Percentiles rank a stretch among this genome's conserved stretches.
Evolutionary conservation across 2,113 vertebrate genomes (phyloP).

Genomic region (Uria lomvia): DNA sequence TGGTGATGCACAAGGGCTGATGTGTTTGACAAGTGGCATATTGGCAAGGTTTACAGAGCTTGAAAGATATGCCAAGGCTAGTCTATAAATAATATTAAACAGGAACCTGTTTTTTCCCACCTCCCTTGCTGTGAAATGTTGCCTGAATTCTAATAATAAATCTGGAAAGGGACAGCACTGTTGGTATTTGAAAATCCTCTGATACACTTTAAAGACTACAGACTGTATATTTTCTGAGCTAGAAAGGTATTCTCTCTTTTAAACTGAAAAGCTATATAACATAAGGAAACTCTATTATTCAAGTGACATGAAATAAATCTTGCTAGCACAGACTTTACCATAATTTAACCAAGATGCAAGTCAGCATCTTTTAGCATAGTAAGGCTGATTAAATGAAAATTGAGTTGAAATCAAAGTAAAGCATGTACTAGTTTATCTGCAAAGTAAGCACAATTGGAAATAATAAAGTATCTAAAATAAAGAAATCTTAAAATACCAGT

Average conservation of each 20-base stretch:
- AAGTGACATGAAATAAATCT: slow-evolving; percentile 54
- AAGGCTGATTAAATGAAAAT: neutral
- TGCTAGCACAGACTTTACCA: neutral
- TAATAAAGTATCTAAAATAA: neutral
- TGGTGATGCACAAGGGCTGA: neutral
- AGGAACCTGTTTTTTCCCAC: neutral
- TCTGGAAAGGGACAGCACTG: slow-evolving; percentile 24
- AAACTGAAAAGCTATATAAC: neutral
- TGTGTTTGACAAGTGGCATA: slow-evolving; percentile 8
- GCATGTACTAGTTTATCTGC: neutral
- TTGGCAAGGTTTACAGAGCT: slow-evolving; percentile 22
- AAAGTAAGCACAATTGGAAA: neutral
- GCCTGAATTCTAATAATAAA: slow-evolving; percentile 45
- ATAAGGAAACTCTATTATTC: slow-evolving; percentile 29
- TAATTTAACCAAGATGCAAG: slow-evolving; percentile 59
- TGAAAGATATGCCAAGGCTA: slow-evolving; percentile 51
- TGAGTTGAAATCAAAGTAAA: neutral
- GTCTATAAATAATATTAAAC: slow-evolving; percentile 55
- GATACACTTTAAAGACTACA: neutral
- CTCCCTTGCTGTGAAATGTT: neutral
- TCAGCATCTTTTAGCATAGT: slow-evolving; percentile 8
- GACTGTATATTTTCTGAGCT: neutral
- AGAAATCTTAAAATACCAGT: neutral
- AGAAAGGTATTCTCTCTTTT: neutral
- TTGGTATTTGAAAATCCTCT: slow-evolving; percentile 17